Evolutionary conservation across 2,113 vertebrate genomes (phyloP).

Genomic region (Rhinolophus sinicus): DNA sequence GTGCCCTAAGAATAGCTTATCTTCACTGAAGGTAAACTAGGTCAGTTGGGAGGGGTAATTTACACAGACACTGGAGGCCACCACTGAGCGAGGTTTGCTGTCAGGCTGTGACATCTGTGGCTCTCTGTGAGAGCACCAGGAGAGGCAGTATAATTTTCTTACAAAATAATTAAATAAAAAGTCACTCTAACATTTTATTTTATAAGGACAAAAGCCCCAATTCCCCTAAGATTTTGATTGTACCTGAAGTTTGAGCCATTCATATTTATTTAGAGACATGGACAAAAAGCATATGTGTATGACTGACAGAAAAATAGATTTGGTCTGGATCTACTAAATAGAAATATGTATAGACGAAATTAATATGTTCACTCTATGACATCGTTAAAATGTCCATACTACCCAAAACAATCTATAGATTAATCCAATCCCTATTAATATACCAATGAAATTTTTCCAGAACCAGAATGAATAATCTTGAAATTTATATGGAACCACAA

Average conservation of each 20-base stretch:
- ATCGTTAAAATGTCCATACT: too few relatives aligned
- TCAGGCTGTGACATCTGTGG: background rate
- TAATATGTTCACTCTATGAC: background rate
- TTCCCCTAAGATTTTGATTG: background rate
- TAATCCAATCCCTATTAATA: too few relatives aligned
- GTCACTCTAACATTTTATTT: background rate
- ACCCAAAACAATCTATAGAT: too few relatives aligned
- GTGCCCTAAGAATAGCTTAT: constrained; percentile 59
- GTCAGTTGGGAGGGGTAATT: background rate
- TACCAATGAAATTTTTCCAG: too few relatives aligned
- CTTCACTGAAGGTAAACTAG: constrained; percentile 38
- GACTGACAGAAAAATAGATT: background rate
- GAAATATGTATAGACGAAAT: background rate
- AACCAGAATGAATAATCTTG: too few relatives aligned
- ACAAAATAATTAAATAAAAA: constrained; percentile 24
- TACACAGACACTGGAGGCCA: background rate
- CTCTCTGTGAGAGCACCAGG: background rate
- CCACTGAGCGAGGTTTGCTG: background rate
- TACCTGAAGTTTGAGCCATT: background rate
- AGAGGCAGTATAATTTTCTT: background rate
- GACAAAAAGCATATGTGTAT: background rate
- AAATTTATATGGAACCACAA: too few relatives aligned
- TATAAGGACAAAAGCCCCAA: background rate
- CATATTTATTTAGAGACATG: background rate
- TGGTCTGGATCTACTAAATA: background rate